Conservation (phyloP, 2,113 vertebrate genomes). For the Antennarius striatus region DNA sequence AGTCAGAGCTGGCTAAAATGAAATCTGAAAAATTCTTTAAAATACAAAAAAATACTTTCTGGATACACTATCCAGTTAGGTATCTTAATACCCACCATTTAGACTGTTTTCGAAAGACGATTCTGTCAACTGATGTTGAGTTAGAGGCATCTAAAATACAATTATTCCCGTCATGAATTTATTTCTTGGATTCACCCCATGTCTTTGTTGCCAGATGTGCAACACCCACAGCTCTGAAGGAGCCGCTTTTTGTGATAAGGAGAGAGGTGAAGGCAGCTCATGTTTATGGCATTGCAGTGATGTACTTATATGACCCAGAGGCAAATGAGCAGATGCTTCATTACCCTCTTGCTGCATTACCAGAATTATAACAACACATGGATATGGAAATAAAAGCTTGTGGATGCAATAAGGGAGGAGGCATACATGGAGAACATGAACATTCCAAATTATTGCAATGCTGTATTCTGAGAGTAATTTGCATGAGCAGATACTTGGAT, state of each 20-base stretch:
- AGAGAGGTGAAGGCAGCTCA: slow-evolving; percentile 54
- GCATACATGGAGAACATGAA: slow-evolving; percentile 15
- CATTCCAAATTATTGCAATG: slow-evolving; percentile 4
- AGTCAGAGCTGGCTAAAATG: slow-evolving; percentile 25
- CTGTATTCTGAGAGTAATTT: not conserved
- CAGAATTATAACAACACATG: slow-evolving; percentile 54
- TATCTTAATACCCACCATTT: not conserved
- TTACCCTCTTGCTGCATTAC: slow-evolving; percentile 59
- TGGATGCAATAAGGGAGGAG: slow-evolving; percentile 20
- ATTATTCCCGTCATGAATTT: slow-evolving; percentile 4
- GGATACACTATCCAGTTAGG: not conserved
- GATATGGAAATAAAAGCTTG: slow-evolving; percentile 45
- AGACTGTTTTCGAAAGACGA: not conserved
- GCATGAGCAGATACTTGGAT: not conserved
- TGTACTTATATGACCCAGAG: slow-evolving; percentile 65
- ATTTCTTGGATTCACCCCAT: slow-evolving; percentile 36
- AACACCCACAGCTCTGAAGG: slow-evolving; percentile 49
- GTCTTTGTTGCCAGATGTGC: slow-evolving; percentile 52
- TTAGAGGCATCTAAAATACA: slow-evolving; percentile 15
- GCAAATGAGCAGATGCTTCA: slow-evolving; percentile 70
- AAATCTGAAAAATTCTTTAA: slow-evolving; percentile 32
- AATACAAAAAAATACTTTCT: not conserved
- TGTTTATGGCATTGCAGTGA: slow-evolving; percentile 55
- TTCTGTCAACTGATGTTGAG: slow-evolving; percentile 1
- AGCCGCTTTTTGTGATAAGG: slow-evolving; percentile 52